Evolutionary conservation across 1,140 invertebrate species (phyloP), one percentile per base, ranked within the genome.

Genomic region (Steinernema khuongi): DNA sequence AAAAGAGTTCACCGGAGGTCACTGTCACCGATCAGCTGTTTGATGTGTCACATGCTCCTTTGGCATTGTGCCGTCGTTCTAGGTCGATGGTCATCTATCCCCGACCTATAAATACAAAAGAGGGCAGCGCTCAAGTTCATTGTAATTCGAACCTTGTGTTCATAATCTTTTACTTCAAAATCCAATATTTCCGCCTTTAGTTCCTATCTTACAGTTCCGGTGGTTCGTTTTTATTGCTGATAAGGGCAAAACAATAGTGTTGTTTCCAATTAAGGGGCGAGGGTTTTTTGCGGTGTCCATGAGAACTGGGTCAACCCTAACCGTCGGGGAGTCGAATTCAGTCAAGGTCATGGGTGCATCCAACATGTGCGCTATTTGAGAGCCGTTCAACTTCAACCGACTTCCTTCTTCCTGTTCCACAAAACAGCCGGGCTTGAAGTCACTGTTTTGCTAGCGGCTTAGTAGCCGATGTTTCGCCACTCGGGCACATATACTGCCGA

Each of bases 11-110:
- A 60, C 19, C 11, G 4, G 22, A 26, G 50, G 60, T 72, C 71
- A 72, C 66, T 72, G 66, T 44, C 44, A 72, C 19, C 50, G 33
- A 68, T 43, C 70, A 43, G 70, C 70, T 43, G 26, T 29, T 66
- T 71, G 29, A 44, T 1, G 44, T 29, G 29, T 68, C 44, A 67
- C 26, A 32, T 67, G 29, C 44, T 4, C 4, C 29, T 44, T 28
- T 66, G 29, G 43, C 31, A 31, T 72, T 19, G 30, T 32, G n/a
- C 66, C 66, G n/a, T 69, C 11, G 1, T 29, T 72, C 19, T 70
- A 14, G 32, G 17, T 43, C 30, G 50, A 60, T 60, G 50, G 50
- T 60, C 50, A 60, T 26, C 50, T 22, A 22, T 7, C 50, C 2
- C 2, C 22, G n/a, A 26, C 22, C 50, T 60, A 60, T 60, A 60